phyloP scores from a whole-genome alignment of 2,888 invertebrate species.

The Acanthosepion lycidas region DNA sequence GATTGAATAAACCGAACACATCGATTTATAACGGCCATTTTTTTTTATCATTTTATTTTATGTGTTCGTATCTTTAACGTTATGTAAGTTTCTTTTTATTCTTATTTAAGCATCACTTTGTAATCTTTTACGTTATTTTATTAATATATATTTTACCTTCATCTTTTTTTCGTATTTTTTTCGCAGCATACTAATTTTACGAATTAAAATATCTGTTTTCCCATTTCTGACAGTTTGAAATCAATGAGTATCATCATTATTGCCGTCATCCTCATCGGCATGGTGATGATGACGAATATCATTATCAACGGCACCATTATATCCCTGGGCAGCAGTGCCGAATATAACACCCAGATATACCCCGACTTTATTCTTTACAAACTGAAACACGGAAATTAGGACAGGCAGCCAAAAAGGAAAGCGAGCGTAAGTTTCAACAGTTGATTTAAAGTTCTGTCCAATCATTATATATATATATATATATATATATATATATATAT shows the following conservation, averaged over 20 bases:
- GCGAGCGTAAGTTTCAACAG: background rate
- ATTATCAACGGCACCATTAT: background rate
- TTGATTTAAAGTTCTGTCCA: background rate
- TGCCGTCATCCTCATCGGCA: background rate
- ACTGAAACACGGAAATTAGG: background rate
- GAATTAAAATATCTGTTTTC: constrained; percentile 33
- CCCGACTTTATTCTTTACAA: background rate
- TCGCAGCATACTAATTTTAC: background rate
- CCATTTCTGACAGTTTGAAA: background rate
- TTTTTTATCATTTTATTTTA: background rate
- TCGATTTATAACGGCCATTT: background rate
- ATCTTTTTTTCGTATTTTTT: background rate
- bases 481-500: too few relatives aligned
- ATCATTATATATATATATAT: too few relatives aligned
- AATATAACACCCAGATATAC: background rate
- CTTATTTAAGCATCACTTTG: background rate
- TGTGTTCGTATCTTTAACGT: background rate
- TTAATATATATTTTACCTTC: background rate
- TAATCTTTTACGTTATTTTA: background rate
- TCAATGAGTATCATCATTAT: background rate
- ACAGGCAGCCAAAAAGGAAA: background rate
- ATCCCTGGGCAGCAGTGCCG: background rate
- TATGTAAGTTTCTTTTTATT: background rate
- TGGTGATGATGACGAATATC: background rate
- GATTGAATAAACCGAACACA: constrained; percentile 33